Conservation (phyloP, 2,888 invertebrate species). For the Barypeithes pellucidus region DNA sequence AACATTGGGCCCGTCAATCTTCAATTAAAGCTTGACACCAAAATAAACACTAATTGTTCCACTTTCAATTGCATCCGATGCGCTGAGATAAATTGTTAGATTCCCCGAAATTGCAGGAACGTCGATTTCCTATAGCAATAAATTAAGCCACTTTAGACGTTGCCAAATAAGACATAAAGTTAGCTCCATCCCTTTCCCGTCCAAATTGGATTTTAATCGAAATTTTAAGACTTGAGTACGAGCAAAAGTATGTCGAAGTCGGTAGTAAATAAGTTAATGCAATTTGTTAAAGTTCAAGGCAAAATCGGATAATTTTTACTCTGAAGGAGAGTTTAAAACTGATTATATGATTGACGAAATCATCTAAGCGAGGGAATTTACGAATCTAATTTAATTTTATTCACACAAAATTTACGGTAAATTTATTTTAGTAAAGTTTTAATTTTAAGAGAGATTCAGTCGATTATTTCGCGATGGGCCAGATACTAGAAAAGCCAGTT, state of each 20-base stretch:
- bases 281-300: constrained; percentile 27
- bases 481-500: too few relatives aligned
- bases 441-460: too few relatives aligned
- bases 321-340: constrained; percentile 1
- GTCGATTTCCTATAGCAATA: constrained; percentile 17
- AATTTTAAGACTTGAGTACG: constrained; percentile 17
- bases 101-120: constrained; percentile 17
- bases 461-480: too few relatives aligned
- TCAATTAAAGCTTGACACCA: neutral
- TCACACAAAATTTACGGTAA: neutral
- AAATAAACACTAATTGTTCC: constrained; percentile 18
- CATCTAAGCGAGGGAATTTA: neutral
- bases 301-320: constrained; percentile 11
- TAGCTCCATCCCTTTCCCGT: constrained; percentile 22
- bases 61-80: constrained; percentile 15
- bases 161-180: constrained; percentile 35
- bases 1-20: neutral
- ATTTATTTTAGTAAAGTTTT: neutral
- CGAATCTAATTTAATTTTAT: neutral
- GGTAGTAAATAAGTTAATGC: constrained; percentile 29
- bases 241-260: constrained; percentile 27
- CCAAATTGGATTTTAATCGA: constrained; percentile 34
- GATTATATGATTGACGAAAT: neutral
- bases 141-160: constrained; percentile 30
- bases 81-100: constrained; percentile 24